Evolutionary conservation across 2,797 vertebrate genomes (phyloP).

Genomic region (Triplophysa yarkandensis): DNA sequence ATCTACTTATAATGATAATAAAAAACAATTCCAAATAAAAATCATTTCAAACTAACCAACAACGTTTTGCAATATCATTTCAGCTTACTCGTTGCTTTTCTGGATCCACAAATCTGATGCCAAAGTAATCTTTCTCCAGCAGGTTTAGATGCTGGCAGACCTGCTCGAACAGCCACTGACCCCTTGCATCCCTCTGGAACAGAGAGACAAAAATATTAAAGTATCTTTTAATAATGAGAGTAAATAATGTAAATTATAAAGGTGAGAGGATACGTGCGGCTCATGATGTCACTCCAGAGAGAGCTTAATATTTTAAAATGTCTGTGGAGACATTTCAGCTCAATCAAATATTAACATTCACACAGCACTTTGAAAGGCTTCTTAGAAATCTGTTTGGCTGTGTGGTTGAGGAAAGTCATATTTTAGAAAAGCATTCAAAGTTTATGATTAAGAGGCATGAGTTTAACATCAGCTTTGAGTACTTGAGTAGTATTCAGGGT

Average conservation of each 20-base stretch:
- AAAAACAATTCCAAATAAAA: too few relatives aligned
- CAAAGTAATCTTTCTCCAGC: conserved; percentile 97
- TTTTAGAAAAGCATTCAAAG: conserved; percentile 21
- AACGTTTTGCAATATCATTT: neutral
- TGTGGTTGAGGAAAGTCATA: conserved; percentile 32
- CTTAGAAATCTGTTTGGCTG: conserved; percentile 59
- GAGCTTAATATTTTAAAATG: conserved; percentile 72
- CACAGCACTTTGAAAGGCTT: conserved; percentile 69
- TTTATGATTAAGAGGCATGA: neutral
- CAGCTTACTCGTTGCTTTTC: conserved; percentile 92
- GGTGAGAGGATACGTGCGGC: neutral
- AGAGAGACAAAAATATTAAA: neutral
- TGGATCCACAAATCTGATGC: conserved; percentile 93
- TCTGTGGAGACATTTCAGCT: conserved; percentile 66
- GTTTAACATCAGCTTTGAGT: neutral
- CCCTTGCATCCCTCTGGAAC: conserved; percentile 92
- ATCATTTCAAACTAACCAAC: neutral
- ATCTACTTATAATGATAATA: neutral
- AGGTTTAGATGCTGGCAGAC: conserved; percentile 96
- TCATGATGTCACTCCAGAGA: conserved; percentile 56
- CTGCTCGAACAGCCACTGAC: conserved; percentile 94
- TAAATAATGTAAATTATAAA: neutral
- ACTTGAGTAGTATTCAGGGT: too few relatives aligned
- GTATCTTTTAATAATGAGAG: neutral
- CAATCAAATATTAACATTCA: conserved; percentile 75